These are phyloP conservation scores for Odobenus rosmarus DNA, from an alignment of 2,113 vertebrate species.

Conservation along the genomic window DNA sequence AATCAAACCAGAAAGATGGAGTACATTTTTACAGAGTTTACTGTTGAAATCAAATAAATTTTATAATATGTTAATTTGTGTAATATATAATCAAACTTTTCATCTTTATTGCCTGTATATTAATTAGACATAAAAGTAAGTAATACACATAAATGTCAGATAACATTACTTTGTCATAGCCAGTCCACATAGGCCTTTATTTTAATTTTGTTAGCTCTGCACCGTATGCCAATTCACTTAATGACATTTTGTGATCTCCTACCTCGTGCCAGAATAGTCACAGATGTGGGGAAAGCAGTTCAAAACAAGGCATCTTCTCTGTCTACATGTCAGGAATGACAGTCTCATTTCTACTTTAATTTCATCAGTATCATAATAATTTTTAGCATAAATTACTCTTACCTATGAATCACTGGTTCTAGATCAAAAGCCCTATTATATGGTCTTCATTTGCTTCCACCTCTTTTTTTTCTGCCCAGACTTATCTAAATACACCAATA, in stretches of 20 bases:
- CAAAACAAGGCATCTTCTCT: background rate
- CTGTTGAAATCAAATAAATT: background rate
- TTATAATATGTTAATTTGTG: background rate
- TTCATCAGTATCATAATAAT: background rate
- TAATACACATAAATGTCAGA: background rate
- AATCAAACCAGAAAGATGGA: background rate
- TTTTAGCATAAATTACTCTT: background rate
- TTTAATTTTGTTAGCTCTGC: background rate
- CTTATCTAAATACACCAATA: background rate
- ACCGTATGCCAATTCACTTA: background rate
- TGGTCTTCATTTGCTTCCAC: background rate
- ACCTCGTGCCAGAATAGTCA: background rate
- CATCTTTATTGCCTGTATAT: background rate
- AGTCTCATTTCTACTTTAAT: background rate
- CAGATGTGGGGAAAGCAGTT: background rate
- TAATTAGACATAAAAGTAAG: background rate
- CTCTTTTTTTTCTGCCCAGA: background rate
- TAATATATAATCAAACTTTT: background rate
- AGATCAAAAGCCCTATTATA: background rate
- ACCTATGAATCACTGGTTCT: background rate
- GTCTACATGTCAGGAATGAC: background rate
- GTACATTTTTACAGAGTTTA: background rate
- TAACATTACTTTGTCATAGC: background rate
- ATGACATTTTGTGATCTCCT: background rate
- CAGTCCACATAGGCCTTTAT: background rate